Percentiles rank a stretch among this genome's conserved stretches.
These are phyloP conservation scores for Campoletis sonorensis DNA, from an alignment of 1,140 invertebrate genomes.

Conservation along the genomic window DNA sequence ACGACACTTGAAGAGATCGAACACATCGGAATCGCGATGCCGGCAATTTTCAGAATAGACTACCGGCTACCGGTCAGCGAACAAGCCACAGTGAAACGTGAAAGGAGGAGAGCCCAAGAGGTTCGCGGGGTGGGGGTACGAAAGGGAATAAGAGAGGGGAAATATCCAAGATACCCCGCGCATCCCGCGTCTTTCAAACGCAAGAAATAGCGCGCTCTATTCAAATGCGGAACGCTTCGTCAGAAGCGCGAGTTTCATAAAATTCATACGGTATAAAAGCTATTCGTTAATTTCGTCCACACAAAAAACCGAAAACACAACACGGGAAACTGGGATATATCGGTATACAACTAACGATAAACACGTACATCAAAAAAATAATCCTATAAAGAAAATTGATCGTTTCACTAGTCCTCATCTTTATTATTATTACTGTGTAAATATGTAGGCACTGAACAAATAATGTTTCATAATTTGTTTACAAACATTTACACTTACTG, in stretches of 20 bases:
- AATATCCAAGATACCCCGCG: background rate
- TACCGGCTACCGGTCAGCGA: conserved; percentile 15
- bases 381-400: conserved; percentile 19
- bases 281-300: background rate
- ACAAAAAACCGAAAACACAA: too few relatives aligned
- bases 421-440: conserved; percentile 76
- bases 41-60: conserved; percentile 12
- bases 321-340: too few relatives aligned
- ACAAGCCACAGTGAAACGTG: background rate
- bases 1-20: background rate
- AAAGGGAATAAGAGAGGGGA: background rate
- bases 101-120: background rate
- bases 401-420: conserved; percentile 73
- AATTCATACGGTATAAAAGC: background rate
- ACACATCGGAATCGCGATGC: background rate
- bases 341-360: too few relatives aligned
- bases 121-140: too few relatives aligned
- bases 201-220: background rate
- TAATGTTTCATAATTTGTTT: conserved; percentile 77
- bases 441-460: conserved; percentile 77
- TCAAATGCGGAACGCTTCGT: background rate
- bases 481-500: conserved; percentile 76
- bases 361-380: background rate
- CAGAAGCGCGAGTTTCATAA: background rate
- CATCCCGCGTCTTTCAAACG: background rate